Base-by-base conservation (phyloP, 2,113 vertebrate genomes). In the Misgurnus mizolepis region DNA sequence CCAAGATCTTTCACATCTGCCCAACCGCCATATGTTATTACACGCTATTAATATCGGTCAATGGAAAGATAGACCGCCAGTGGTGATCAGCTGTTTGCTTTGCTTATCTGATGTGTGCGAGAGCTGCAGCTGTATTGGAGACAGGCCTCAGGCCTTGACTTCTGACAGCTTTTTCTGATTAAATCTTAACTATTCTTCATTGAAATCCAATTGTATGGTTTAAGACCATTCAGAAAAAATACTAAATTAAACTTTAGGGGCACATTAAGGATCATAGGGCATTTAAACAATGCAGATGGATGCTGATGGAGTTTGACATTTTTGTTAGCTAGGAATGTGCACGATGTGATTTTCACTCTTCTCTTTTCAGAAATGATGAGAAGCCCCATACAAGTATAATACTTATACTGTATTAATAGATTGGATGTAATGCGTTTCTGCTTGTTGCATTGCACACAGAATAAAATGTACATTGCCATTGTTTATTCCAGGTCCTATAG, bases 21-120 rank as follows among this genome's bases (percentile, higher is more conserved):
- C 58, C 84, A 86, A 87, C 67, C 83, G 77, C 83, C 64, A 74
- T 43, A 67, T 85, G 86, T 86, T 87, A 88, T 90, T 88, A 88
- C 87, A 62, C 47, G 34, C 73, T 83, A 85, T 89, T 91, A 90
- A 91, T 82, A 82, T 79, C 66, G 80, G 84, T 77, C 71, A 80
- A 77, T 77, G 86, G 87, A 88, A 84, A 85, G 88, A 89, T 83
- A 67, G 45, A 80, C 62, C 9, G 83, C 85, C 76, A 75, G 84
- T 82, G 85, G 72, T 88, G 88, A 90, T 90, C 87, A 89, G 60
- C 40, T 87, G 85, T 90, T 90, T 90, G 85, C 83, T 80, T 89
- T 85, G 40, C 84, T 89, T 89, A 90, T 90, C 89, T 89, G 86
- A 89, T 87, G 80, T 67, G n/a, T 58, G 60, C 40, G 79, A 81